A percentile compares a stretch with the other conserved stretches of the same genome.
Evolutionary conservation across 53 echinoderm and acorn worm genomes (phyloP).

Genomic region (Actinopyga echinites): DNA sequence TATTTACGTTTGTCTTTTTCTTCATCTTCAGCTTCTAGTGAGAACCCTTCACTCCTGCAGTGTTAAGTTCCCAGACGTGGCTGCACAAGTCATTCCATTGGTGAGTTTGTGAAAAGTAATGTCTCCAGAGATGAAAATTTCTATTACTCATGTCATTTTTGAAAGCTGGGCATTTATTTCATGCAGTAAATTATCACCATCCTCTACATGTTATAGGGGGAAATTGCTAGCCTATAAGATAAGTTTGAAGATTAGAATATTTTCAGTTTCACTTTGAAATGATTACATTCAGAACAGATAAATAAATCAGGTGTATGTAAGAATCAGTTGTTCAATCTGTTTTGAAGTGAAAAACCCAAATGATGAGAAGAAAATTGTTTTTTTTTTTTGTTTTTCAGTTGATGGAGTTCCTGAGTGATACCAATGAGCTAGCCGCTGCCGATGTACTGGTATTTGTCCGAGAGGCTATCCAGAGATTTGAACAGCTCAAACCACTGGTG

Average conservation of each 20-base stretch:
- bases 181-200: no score
- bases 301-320: no score
- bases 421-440: constrained; percentile 94
- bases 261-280: no score
- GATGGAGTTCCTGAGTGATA: constrained; percentile 99
- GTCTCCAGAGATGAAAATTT: no score
- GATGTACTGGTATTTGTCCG: constrained; percentile 98
- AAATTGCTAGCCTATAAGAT: no score
- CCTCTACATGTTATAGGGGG: no score
- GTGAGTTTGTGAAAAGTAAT: constrained; percentile 46
- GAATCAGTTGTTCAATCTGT: no score
- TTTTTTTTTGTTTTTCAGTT: constrained; percentile 50
- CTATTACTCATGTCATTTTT: no score
- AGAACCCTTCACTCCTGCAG: constrained; percentile 94
- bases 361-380: neutral
- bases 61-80: constrained; percentile 98
- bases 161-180: no score
- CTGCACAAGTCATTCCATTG: constrained; percentile 93
- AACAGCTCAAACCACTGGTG: constrained; percentile 87
- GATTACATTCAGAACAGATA: no score
- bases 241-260: no score
- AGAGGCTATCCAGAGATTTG: constrained; percentile 96
- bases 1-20: neutral
- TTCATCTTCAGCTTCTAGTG: constrained; percentile 67
- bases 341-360: no score